phyloP scores from a whole-genome alignment of 2,888 invertebrate genomes.

The Himalopsyche kuldschensis region DNA sequence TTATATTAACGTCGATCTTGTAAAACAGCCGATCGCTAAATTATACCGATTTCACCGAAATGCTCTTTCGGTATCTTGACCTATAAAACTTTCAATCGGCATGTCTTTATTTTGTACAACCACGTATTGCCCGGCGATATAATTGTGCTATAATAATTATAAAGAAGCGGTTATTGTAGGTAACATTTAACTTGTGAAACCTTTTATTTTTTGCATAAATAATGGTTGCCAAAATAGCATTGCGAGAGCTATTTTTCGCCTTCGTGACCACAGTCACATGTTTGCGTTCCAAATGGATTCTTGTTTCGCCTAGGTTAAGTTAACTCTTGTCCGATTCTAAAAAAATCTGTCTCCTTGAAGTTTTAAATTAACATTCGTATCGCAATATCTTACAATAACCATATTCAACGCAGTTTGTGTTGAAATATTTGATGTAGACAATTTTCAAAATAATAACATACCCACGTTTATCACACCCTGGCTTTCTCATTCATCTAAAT shows the following conservation, averaged over 20 bases:
- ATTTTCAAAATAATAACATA: background rate
- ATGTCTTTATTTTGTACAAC: background rate
- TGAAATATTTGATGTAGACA: background rate
- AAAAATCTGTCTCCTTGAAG: background rate
- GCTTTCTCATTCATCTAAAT: too few relatives aligned
- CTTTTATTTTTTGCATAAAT: constrained; percentile 4
- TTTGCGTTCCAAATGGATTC: constrained; percentile 21
- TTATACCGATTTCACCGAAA: background rate
- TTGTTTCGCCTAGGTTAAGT: constrained; percentile 17
- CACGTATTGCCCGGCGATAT: background rate
- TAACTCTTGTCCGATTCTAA: constrained; percentile 6
- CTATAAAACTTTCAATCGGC: constrained; percentile 24
- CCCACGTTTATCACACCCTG: background rate
- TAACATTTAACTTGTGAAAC: background rate
- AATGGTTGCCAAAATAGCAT: constrained; percentile 7
- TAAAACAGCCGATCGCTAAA: background rate
- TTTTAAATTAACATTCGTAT: background rate
- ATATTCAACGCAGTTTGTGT: background rate
- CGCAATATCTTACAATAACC: background rate
- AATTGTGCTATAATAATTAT: background rate
- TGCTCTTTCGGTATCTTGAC: constrained; percentile 7
- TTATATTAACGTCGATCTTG: background rate
- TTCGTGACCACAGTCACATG: constrained; percentile 24
- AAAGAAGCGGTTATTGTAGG: background rate
- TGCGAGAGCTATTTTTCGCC: constrained; percentile 17